Conservation (phyloP, 2,888 invertebrate species). For the Elmis aenea region DNA sequence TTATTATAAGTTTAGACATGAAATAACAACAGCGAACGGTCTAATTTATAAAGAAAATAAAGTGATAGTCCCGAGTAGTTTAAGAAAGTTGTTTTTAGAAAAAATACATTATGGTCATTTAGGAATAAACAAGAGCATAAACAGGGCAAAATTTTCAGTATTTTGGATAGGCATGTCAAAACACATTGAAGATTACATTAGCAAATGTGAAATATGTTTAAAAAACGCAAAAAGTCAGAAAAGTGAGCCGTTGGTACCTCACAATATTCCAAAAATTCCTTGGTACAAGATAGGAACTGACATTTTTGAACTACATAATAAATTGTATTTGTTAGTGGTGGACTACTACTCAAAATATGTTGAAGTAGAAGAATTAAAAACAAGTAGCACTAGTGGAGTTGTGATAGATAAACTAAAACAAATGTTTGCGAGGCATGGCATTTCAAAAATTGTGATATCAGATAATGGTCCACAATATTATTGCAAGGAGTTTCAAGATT, state of each 20-base stretch:
- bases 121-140: too few relatives aligned
- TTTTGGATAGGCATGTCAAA: slow-evolving; percentile 6
- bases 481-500: slow-evolving; percentile 4
- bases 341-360: slow-evolving; percentile 7
- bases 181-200: slow-evolving; percentile 5
- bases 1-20: too few relatives aligned
- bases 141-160: too few relatives aligned
- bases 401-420: slow-evolving; percentile 5
- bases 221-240: slow-evolving; percentile 3
- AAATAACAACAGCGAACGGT: too few relatives aligned
- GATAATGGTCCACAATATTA: slow-evolving; percentile 9
- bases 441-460: slow-evolving; percentile 7
- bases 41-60: too few relatives aligned
- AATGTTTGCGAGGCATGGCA: slow-evolving; percentile 9
- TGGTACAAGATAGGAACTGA: slow-evolving; percentile 16
- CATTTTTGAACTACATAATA: slow-evolving; percentile 14
- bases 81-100: too few relatives aligned
- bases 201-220: slow-evolving; percentile 5
- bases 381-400: slow-evolving; percentile 3
- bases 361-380: slow-evolving; percentile 4
- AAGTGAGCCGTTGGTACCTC: slow-evolving; percentile 4
- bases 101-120: too few relatives aligned
- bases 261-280: slow-evolving; percentile 8
- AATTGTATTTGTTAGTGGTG: slow-evolving; percentile 8
- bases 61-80: slow-evolving; percentile 2